Conservation (phyloP, 2,888 invertebrate genomes). For the Lissonota sp. region DNA sequence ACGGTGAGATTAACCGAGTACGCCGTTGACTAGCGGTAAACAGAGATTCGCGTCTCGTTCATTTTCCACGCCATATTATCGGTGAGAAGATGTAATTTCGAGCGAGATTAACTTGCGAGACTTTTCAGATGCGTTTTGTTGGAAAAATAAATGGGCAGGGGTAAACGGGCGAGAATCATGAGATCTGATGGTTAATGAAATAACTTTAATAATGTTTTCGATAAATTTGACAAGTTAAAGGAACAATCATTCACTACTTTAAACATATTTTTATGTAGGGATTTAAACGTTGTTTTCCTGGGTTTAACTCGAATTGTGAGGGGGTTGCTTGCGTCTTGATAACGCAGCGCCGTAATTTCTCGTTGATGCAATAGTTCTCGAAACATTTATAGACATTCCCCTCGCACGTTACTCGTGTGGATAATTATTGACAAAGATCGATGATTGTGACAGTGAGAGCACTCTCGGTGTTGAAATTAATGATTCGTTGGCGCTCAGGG, state of each 20-base stretch:
- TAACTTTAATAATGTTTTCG: too few species aligned
- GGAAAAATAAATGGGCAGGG: too few species aligned
- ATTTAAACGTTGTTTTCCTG: background rate
- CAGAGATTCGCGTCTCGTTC: slow-evolving; percentile 41
- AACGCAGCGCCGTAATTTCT: too few species aligned
- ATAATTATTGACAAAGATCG: slow-evolving; percentile 66
- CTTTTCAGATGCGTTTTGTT: slow-evolving; percentile 3
- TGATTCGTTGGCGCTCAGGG: slow-evolving; percentile 51
- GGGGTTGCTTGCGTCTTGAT: too few species aligned
- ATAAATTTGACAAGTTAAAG: too few species aligned
- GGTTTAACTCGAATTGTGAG: too few species aligned
- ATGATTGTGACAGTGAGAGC: slow-evolving; percentile 61
- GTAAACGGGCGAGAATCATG: too few species aligned
- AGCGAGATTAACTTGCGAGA: slow-evolving; percentile 24
- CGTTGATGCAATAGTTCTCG: too few species aligned
- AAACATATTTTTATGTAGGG: too few species aligned
- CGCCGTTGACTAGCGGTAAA: slow-evolving; percentile 57
- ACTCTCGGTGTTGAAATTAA: slow-evolving; percentile 68
- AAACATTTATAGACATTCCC: background rate
- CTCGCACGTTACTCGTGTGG: slow-evolving; percentile 32
- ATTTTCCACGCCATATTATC: slow-evolving; percentile 14
- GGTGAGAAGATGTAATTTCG: slow-evolving; percentile 5
- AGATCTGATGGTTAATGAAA: too few species aligned
- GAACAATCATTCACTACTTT: too few species aligned
- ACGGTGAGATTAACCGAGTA: slow-evolving; percentile 42